Evolutionary conservation across 2,113 vertebrate species (phyloP), one percentile per base, ranked within the genome.

Genomic region (Anser cygnoides): DNA sequence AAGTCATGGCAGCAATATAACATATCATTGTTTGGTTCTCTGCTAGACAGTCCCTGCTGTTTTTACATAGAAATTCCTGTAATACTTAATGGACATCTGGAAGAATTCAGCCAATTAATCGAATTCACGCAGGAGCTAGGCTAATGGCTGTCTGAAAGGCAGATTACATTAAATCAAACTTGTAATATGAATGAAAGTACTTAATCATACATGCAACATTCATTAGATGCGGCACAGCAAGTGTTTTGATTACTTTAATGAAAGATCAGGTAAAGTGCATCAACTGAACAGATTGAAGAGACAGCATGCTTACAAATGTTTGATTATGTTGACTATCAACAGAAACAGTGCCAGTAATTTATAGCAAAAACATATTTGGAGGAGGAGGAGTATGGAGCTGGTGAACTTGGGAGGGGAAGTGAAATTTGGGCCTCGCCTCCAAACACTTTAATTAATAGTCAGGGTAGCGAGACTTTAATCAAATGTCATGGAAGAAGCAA

Each of bases 261-360:
- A 98, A 98, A 98, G 98, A 98, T 98, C 98, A 98, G 98, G 98
- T 98, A 98, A 98, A 98, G 98, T 98, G 98, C 98, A 98, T 98
- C 98, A 97, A 97, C 98, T 97, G 97, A 98, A 97, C 97, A 98
- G 98, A 98, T 98, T 98, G 98, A 98, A 97, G 97, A 98, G 98
- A 97, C 97, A 97, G 98, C 97, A 96, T 98, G 98, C 98, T 98
- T 98, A 98, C 98, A 98, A 98, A 98, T 98, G 97, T 98, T 98
- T 98, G 97, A 98, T 98, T 98, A 98, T 97, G 96, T 96, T 95
- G 97, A 98, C 98, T 98, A 98, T 98, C 98, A 98, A 98, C 97
- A 98, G 98, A 97, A 98, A 98, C 98, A 97, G 96, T 96, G 97
- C 97, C 97, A 98, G 97, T 97, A 98, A 98, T 98, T 98, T 98